Percentiles rank a stretch among this genome's conserved stretches.
Evolutionary conservation across 2,888 invertebrate genomes (phyloP).

Genomic region (Hirtodrosophila cameraria): DNA sequence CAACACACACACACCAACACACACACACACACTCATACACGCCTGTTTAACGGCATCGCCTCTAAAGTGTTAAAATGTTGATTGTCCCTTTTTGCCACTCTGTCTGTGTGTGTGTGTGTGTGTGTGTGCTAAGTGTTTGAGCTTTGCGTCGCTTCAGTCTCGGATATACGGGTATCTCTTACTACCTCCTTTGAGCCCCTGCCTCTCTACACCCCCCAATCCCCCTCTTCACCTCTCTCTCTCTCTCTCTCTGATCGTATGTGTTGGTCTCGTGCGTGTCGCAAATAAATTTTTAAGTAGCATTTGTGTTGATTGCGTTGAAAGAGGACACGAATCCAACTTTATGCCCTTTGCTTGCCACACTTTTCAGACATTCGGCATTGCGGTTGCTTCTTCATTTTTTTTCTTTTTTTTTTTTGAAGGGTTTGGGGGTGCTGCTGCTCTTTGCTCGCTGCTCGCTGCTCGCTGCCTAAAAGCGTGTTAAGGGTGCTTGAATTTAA

Average conservation of each 20-base stretch:
- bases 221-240: no score
- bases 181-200: background rate
- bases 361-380: constrained; percentile 24
- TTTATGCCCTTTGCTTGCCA: constrained; percentile 40
- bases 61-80: constrained; percentile 78
- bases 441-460: no score
- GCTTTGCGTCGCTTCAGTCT: constrained; percentile 67
- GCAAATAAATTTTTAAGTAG: constrained; percentile 81
- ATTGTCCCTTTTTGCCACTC: constrained; percentile 72
- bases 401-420: background rate
- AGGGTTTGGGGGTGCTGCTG: background rate
- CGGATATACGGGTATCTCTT: constrained; percentile 57
- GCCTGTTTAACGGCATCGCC: constrained; percentile 55
- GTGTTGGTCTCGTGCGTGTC: constrained; percentile 68
- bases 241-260: background rate
- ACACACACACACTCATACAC: constrained; percentile 12
- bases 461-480: constrained; percentile 34
- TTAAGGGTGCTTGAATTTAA: constrained; percentile 63
- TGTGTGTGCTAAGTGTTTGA: constrained; percentile 61
- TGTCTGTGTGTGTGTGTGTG: constrained; percentile 15
- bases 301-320: constrained; percentile 80
- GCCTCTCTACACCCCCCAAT: background rate
- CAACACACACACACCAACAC: background rate
- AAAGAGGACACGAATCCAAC: constrained; percentile 70
- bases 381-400: constrained; percentile 13